Base-by-base conservation (phyloP, 2,113 vertebrate species). In the Aspiorhynchus laticeps region DNA sequence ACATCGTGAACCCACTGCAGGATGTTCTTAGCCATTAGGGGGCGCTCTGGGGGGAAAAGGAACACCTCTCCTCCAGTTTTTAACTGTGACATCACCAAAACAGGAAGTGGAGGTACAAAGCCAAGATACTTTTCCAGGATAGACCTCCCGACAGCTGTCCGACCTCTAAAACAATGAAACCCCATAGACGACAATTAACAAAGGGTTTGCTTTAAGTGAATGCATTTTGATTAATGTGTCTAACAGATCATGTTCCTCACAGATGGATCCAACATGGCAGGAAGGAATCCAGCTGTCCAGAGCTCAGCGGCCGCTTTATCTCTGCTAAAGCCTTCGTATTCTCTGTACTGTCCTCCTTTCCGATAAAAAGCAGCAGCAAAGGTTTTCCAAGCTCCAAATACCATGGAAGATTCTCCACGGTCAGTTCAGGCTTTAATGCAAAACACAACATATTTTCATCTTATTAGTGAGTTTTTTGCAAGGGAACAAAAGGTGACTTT, bases 241-340 rank as follows among this genome's bases (percentile, higher is more conserved):
- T 9, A 80, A 56, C 28, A 56, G 46, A 36, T 56, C 7, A 79
- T 56, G 48, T 8, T 56, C 4, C 96, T 88, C 90, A 99, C 98
- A 98, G 90, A 93, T 98, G 97, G 88, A 98, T 93, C 97, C 97
- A 99, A 92, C 97, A 97, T 83, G 94, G 90, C 85, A 95, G 91
- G 90, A 96, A 93, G 0, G 7, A 83, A 83, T 93, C 89, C 87
- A 93, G 85, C 65, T 41, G 17, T 76, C 92, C 92, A 43, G 88
- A 56, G 87, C 92, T 92, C 36, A 91, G 85, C 84, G 96, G 41
- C 8, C 38, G 90, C 87, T 92, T 90, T 90, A 97, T 92, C 92
- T 96, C 94, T 65, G 93, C 74, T 83, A 95, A 90, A 63, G 95
- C 91, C 11, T 61, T 90, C 80, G 84, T 83, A 41, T 90, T 91